Evolutionary conservation across 23 tunicate species (phyloP), one percentile per base, ranked within the genome.

Genomic region (Trididemnum clinides): DNA sequence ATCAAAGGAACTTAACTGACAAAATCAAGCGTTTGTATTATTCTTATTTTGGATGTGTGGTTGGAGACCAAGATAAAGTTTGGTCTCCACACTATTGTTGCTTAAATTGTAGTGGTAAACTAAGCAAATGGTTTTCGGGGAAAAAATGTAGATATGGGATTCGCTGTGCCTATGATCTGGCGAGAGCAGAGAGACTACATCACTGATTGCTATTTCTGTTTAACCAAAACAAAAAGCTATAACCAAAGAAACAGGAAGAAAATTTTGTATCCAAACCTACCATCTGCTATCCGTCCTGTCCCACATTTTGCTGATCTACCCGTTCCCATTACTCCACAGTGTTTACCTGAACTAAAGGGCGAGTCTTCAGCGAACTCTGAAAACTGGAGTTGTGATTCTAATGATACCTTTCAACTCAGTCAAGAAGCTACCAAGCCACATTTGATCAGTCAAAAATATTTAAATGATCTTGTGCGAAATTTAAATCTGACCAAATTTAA

Each of bases 11-110:
- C 26, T 32, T 64, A 25, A 63, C 38, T 35, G 33, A 82, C 32
- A 64, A 1, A 50, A 64, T 35, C 86, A 82, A 64, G 75, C 57
- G 54, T 82, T 64, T 57, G 59, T 82, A 82, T 64, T 63, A 82
- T 64, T 57, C 74, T 18, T 64, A 82, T 28, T 82, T 82, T 64
- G 86, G 77, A 82, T 64, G 76, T 64, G 75, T 57, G 75, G 86
- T 82, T 35, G 86, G 77, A 33, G 86, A 64, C 39, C 86, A 82
- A 82, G 86, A 64, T 30, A 82, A 82, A 64, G 75, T 5, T 63
- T 82, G 39, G 86, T 33, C 86, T 39, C 86, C 86, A 23, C 84
- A 33, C 57, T 36, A 22, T 64, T 82, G 86, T 64, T 82, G 77
- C 76, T 34, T 63, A 63, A 58, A 64, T 28, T 82, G 75, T 36